Base-by-base conservation (phyloP, 2,113 vertebrate genomes). In the Thomomys bottae region DNA sequence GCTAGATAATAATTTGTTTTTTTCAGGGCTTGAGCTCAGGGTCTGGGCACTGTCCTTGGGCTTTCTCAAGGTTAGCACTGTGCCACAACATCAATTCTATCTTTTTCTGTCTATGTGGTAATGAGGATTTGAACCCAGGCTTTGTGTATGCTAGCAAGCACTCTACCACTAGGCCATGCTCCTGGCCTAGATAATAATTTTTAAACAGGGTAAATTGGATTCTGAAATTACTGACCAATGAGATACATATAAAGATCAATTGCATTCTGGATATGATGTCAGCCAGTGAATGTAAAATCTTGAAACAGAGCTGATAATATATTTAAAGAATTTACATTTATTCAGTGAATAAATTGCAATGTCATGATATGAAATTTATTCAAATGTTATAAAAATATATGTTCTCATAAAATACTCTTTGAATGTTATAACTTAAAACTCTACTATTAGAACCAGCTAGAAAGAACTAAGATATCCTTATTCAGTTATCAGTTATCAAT, bases 101-200 rank as follows among this genome's bases (percentile, higher is more conserved):
- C n/a, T n/a, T n/a, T n/a, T n/a, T n/a, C n/a, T n/a, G n/a, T n/a
- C n/a, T n/a, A n/a, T n/a, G n/a, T n/a, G n/a, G n/a, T n/a, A n/a
- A n/a, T n/a, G n/a, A n/a, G n/a, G n/a, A n/a, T n/a, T n/a, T n/a
- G n/a, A n/a, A n/a, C n/a, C n/a, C n/a, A n/a, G n/a, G n/a, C n/a
- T n/a, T n/a, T n/a, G n/a, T n/a, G n/a, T n/a, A n/a, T n/a, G n/a
- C n/a, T n/a, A n/a, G n/a, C n/a, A n/a, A n/a, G n/a, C n/a, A n/a
- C n/a, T n/a, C n/a, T n/a, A n/a, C n/a, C n/a, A n/a, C n/a, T n/a
- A n/a, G n/a, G n/a, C n/a, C n/a, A n/a, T n/a, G n/a, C n/a, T n/a
- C n/a, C n/a, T n/a, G n/a, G n/a, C n/a, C 24, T 59, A 78, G 49
- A 78, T 72, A 72, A 89, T 57, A 45, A 84, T 34, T 87, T 82